Base-by-base conservation (phyloP, 2,113 vertebrate genomes). In the Equus quagga region DNA sequence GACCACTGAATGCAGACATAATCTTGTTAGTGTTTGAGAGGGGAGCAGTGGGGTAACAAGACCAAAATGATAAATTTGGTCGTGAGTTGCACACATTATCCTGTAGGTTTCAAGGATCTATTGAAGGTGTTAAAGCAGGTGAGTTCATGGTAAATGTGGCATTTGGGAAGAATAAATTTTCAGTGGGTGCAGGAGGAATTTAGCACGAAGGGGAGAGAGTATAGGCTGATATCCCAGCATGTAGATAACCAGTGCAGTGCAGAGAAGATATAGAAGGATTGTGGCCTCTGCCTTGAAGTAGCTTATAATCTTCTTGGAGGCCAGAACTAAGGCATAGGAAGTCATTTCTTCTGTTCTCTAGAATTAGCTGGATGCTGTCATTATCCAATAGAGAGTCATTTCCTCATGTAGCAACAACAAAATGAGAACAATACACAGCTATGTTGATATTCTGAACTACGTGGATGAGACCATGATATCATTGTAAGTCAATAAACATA, bases 181-280 rank as follows among this genome's bases (percentile, higher is more conserved):
- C 9, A 44, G 10, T 76, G 64, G 18, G 0, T 87, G 0, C 21
- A 70, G 36, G 18, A 75, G 26, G 8, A 19, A 56, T 13, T 51
- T 6, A 23, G 1, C 15, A 1, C 60, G 18, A n/a, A 81, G 18
- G 8, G 2, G 5, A 26, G 8, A 58, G 1, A 41, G 2, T 56
- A 1, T 33, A 58, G 13, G 31, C 12, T 80, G 12, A 65, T 8
- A 83, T 0, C 75, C 1, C 2, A 95, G 21, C 5, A 28, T 24
- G 60, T 56, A 80, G 73, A 36, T 31, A 94, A 26, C 24, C 5
- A 36, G 19, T 19, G 12, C 1, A 41, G 0, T 5, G 7, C 36
- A 49, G 33, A 89, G 6, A 65, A 86, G 26, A 54, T 51, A 49
- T 2, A 18, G 8, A 51, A 92, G 19, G 33, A 67, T 79, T 80